These are phyloP conservation scores for Auanema sp. DNA, from an alignment of 2,888 invertebrate genomes.

Conservation along the genomic window DNA sequence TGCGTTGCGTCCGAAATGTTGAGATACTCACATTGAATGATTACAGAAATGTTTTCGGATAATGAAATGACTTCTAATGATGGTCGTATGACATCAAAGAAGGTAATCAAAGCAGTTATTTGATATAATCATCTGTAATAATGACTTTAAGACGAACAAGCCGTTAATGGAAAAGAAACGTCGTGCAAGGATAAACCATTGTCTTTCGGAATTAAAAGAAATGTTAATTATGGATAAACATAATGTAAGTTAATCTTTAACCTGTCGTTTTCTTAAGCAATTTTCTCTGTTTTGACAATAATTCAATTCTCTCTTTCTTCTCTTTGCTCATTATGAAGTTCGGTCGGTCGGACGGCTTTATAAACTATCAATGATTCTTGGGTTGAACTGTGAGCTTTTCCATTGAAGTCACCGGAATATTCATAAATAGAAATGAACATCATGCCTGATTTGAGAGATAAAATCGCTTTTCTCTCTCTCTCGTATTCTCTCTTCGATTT, in stretches of 20 bases:
- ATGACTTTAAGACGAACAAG: conserved; percentile 41
- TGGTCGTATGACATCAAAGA: conserved; percentile 1
- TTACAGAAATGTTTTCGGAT: conserved; percentile 3
- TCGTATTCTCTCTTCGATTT: no score
- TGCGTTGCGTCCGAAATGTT: neutral
- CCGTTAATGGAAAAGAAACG: conserved; percentile 49
- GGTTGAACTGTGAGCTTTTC: no score
- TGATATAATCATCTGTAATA: no score
- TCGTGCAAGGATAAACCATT: conserved; percentile 42
- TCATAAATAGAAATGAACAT: no score
- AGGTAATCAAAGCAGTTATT: neutral
- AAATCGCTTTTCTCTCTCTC: no score
- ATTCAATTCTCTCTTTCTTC: neutral
- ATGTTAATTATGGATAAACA: conserved; percentile 37
- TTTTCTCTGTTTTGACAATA: conserved; percentile 3
- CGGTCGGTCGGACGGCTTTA: neutral
- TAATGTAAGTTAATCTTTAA: conserved; percentile 20
- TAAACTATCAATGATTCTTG: neutral
- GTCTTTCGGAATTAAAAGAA: conserved; percentile 37
- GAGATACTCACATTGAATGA: neutral
- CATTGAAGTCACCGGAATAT: no score
- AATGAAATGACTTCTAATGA: conserved; percentile 1
- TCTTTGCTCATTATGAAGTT: conserved; percentile 1
- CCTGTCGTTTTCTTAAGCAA: neutral
- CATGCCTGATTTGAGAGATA: no score